These are phyloP conservation scores for Etheostoma spectabile DNA, from an alignment of 2,113 vertebrate species.

Conservation along the genomic window DNA sequence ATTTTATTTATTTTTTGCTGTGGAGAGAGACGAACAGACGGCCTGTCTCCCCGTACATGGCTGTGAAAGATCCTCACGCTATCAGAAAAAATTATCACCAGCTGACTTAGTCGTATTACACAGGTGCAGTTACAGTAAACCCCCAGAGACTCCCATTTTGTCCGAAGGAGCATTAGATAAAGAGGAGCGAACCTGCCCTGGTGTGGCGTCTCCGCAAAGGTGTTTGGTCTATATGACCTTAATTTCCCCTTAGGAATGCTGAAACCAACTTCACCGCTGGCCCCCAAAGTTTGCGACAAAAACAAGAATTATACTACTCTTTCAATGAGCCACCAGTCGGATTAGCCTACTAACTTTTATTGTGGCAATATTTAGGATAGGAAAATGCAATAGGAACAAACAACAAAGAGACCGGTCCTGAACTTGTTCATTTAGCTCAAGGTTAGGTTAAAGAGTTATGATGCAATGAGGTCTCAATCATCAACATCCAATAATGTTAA, in stretches of 20 bases:
- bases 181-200: slow-evolving; percentile 67
- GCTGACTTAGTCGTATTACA: slow-evolving; percentile 82
- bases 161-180: slow-evolving; percentile 61
- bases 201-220: slow-evolving; percentile 66
- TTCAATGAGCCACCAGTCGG: background rate
- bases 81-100: slow-evolving; percentile 78
- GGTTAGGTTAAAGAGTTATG: background rate
- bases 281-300: slow-evolving; percentile 2
- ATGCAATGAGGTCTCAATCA: background rate
- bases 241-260: slow-evolving; percentile 19
- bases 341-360: background rate
- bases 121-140: slow-evolving; percentile 84
- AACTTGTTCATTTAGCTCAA: slow-evolving; percentile 4
- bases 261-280: background rate
- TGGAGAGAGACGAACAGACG: slow-evolving; percentile 78
- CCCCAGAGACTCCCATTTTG: slow-evolving; percentile 73
- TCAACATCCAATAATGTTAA: background rate
- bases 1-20: slow-evolving; percentile 86
- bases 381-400: background rate
- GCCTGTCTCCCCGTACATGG: slow-evolving; percentile 72
- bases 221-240: slow-evolving; percentile 50
- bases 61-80: slow-evolving; percentile 76
- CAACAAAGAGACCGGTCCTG: background rate
- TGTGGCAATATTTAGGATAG: background rate
- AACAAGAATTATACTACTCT: background rate